These are phyloP conservation scores for Rhagologus leucostigma DNA, from an alignment of 2,113 vertebrate genomes.

Conservation along the genomic window DNA sequence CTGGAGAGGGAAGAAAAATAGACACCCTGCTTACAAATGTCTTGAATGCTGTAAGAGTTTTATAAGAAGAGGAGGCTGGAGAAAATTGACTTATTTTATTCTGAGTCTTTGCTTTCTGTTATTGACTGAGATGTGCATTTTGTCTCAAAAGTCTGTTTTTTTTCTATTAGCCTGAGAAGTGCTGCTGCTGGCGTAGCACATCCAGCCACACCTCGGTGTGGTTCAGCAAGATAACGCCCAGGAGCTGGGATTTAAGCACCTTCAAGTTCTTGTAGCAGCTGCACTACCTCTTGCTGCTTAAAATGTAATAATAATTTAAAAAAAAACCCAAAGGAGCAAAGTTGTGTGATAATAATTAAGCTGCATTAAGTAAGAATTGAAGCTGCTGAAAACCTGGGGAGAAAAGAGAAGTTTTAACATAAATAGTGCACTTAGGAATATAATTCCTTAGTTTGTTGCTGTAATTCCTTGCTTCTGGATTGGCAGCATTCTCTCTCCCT, in stretches of 20 bases:
- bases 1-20: neutral
- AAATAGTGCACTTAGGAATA: neutral
- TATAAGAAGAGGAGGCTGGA: neutral
- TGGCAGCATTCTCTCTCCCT: neutral
- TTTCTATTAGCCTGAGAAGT: neutral
- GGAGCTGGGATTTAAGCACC: neutral
- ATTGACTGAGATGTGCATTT: neutral
- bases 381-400: neutral
- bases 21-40: neutral
- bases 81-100: neutral
- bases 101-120: neutral
- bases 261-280: neutral
- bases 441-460: neutral
- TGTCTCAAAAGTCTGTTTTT: neutral
- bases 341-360: neutral
- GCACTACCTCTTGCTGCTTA: neutral
- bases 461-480: neutral
- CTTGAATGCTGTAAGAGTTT: neutral
- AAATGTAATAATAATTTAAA: neutral
- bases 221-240: neutral
- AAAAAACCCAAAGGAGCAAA: neutral
- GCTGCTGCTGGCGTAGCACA: neutral
- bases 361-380: neutral
- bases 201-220: neutral
- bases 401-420: neutral